A percentile compares a stretch with the other conserved stretches of the same genome.
phyloP scores from a whole-genome alignment of 2,113 vertebrate genomes.

The Entelurus aequoreus region DNA sequence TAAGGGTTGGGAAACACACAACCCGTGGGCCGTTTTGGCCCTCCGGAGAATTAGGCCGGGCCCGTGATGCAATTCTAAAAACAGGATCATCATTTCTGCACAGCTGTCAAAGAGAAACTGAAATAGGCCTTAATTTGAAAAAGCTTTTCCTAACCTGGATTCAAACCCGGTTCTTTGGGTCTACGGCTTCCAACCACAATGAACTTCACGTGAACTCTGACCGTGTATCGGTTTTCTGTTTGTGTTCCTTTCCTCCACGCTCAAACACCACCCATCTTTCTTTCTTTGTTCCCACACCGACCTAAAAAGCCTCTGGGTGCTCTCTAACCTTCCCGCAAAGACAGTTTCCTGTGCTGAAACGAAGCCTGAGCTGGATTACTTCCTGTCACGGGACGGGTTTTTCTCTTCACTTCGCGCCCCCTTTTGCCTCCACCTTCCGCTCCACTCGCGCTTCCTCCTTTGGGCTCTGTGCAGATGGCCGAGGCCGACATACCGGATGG shows the following conservation, averaged over 20 bases:
- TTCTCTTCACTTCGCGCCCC: conserved; percentile 32
- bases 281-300: conserved; percentile 37
- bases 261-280: conserved; percentile 15
- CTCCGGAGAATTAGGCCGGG: too few species aligned
- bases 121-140: too few species aligned
- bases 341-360: conserved; percentile 92
- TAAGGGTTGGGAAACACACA: too few species aligned
- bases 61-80: not conserved
- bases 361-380: conserved; percentile 77
- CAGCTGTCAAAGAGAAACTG: too few species aligned
- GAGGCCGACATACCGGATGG: conserved; percentile 60
- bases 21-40: too few species aligned
- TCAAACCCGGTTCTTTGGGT: not conserved
- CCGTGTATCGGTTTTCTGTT: conserved; percentile 31
- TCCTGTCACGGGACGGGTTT: conserved; percentile 86
- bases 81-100: not conserved
- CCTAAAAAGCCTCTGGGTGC: conserved; percentile 46
- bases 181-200: not conserved
- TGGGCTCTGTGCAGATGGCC: conserved; percentile 64
- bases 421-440: conserved; percentile 39
- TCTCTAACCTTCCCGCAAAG: conserved; percentile 70
- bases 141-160: not conserved
- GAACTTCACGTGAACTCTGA: not conserved
- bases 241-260: conserved; percentile 20
- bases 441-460: conserved; percentile 60